Evolutionary conservation across 92 coral and sea anemone genomes (phyloP).

Genomic region (Epizoanthus ramosus): DNA sequence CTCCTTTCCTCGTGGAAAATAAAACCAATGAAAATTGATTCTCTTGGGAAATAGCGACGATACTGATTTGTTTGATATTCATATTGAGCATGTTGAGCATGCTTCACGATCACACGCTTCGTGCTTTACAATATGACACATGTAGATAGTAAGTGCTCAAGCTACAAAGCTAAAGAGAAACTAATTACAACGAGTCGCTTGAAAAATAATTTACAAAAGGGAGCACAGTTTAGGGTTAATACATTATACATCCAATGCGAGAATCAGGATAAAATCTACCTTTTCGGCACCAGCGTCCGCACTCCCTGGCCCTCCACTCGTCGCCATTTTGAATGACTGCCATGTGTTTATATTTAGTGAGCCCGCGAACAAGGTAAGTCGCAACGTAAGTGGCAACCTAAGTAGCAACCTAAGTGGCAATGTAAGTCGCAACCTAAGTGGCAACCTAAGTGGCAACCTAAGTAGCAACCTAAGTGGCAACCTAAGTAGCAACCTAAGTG

Average conservation of each 20-base stretch:
- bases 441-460: too few relatives aligned
- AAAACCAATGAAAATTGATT: not conserved
- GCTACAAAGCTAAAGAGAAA: not conserved
- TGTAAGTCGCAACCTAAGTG: too few relatives aligned
- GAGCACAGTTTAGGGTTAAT: not conserved
- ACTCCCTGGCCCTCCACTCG: not conserved
- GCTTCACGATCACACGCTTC: constrained; percentile 3
- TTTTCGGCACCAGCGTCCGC: constrained; percentile 9
- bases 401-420: too few relatives aligned
- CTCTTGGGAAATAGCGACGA: not conserved
- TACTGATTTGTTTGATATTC: not conserved
- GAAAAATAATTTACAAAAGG: constrained; percentile 15
- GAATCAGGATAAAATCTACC: constrained; percentile 7
- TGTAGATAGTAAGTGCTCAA: too few relatives aligned
- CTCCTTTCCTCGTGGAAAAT: not conserved
- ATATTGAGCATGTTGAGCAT: too few relatives aligned
- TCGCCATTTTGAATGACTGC: not conserved
- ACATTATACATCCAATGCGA: not conserved
- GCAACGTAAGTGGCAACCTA: too few relatives aligned
- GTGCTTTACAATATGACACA: not conserved
- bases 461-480: too few relatives aligned
- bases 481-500: too few relatives aligned
- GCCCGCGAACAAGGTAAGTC: not conserved
- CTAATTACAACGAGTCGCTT: constrained; percentile 3
- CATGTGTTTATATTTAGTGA: too few relatives aligned